Percentiles rank a stretch among this genome's conserved stretches.
These are phyloP conservation scores for Megaceryle maxima DNA, from an alignment of 2,113 vertebrate species.

Conservation along the genomic window DNA sequence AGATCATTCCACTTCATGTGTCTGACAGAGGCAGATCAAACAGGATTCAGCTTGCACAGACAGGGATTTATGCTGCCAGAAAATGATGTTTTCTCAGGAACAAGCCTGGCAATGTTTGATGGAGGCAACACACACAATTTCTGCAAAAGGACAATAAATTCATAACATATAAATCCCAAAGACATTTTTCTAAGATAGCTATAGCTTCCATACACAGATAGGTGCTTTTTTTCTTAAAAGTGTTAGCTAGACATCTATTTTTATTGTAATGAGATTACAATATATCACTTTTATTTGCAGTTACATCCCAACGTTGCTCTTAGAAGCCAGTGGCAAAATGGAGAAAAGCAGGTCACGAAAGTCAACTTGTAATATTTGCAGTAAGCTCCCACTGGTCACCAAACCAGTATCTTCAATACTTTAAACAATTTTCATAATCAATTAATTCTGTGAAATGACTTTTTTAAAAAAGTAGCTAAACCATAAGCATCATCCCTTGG, in stretches of 20 bases:
- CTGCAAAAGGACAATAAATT: not conserved
- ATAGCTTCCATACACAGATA: not conserved
- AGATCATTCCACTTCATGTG: not conserved
- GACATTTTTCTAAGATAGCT: not conserved
- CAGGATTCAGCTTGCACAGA: not conserved
- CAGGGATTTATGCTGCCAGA: not conserved
- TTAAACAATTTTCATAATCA: conserved; percentile 64
- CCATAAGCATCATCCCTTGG: not conserved
- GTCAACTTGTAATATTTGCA: conserved; percentile 12
- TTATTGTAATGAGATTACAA: not conserved
- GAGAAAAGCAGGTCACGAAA: conserved; percentile 23
- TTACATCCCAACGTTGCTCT: not conserved
- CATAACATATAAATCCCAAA: not conserved
- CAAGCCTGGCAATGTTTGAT: not conserved
- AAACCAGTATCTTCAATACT: not conserved
- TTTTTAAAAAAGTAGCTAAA: conserved; percentile 31
- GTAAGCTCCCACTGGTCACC: not conserved
- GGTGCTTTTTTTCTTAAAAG: not conserved
- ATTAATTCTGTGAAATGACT: conserved; percentile 69
- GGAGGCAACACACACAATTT: not conserved
- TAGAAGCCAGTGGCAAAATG: not conserved
- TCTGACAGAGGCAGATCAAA: not conserved
- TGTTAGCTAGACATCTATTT: not conserved
- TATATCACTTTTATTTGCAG: not conserved
- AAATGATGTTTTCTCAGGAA: not conserved